Evolutionary conservation across 1,140 invertebrate genomes (phyloP).

Genomic region (Drosophila ironensis): DNA sequence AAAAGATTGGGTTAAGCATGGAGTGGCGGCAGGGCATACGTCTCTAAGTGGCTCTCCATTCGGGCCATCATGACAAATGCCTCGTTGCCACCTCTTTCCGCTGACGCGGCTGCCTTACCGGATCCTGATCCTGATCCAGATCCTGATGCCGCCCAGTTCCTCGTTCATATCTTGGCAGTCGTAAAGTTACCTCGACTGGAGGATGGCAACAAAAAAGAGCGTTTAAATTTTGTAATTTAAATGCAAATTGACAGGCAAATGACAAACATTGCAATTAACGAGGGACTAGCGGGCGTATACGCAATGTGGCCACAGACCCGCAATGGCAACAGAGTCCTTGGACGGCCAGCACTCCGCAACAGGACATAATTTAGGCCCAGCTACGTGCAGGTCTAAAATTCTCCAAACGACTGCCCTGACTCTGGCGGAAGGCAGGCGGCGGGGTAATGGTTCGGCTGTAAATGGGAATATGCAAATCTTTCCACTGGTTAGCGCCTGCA

Average conservation of each 20-base stretch:
- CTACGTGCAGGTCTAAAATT: conserved; percentile 43
- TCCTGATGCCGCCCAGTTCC: neutral
- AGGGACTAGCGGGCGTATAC: conserved; percentile 73
- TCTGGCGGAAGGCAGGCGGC: neutral
- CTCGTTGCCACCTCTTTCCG: conserved; percentile 13
- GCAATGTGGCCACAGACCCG: conserved; percentile 56
- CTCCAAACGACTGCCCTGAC: neutral
- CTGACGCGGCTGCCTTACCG: neutral
- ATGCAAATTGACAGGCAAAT: conserved; percentile 78
- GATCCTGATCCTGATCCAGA: neutral
- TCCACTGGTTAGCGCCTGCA: conserved; percentile 45
- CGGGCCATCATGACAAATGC: conserved; percentile 56
- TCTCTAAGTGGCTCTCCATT: conserved; percentile 45
- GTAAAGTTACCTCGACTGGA: conserved; percentile 30
- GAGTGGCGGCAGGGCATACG: conserved; percentile 30
- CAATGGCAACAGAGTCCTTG: conserved; percentile 7
- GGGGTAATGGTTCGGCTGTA: conserved; percentile 27
- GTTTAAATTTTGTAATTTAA: conserved; percentile 81
- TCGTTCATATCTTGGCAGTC: conserved; percentile 38
- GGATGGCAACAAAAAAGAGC: conserved; percentile 45
- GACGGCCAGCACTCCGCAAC: conserved; percentile 21
- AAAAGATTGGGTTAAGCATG: conserved; percentile 68
- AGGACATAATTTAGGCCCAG: conserved; percentile 58
- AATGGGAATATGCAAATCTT: conserved; percentile 53
- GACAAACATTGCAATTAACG: conserved; percentile 79